A percentile compares a stretch with the other conserved stretches of the same genome.
Evolutionary conservation across 2,888 invertebrate genomes (phyloP).

Genomic region (Scaptomyza tumidula): DNA sequence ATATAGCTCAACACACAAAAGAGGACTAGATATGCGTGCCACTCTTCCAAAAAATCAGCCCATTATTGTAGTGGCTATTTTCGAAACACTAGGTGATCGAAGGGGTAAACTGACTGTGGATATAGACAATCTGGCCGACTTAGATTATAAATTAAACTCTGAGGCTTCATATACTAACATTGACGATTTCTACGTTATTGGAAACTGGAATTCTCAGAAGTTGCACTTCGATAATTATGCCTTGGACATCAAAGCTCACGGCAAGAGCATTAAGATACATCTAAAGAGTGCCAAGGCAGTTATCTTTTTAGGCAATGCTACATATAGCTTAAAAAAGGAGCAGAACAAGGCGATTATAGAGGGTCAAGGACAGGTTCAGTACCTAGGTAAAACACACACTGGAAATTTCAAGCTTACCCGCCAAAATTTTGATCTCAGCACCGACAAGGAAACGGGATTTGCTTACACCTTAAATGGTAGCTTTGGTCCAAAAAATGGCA

Average conservation of each 20-base stretch:
- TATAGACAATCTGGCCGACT: constrained; percentile 86
- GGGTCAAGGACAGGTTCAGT: constrained; percentile 90
- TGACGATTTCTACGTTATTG: constrained; percentile 88
- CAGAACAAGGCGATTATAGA: constrained; percentile 90
- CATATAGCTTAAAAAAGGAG: constrained; percentile 89
- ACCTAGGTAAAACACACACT: constrained; percentile 88
- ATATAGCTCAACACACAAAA: constrained; percentile 85
- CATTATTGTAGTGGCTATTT: constrained; percentile 77
- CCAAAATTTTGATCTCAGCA: constrained; percentile 86
- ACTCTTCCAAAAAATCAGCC: constrained; percentile 85
- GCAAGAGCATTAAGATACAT: constrained; percentile 87
- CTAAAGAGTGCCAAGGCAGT: constrained; percentile 87
- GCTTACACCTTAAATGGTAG: constrained; percentile 88
- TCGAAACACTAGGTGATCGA: constrained; percentile 85
- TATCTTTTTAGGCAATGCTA: constrained; percentile 89
- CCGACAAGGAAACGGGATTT: constrained; percentile 88
- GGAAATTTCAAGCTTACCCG: constrained; percentile 91
- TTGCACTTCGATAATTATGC: constrained; percentile 88
- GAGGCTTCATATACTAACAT: constrained; percentile 87
- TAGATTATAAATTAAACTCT: constrained; percentile 86
- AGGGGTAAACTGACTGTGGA: constrained; percentile 87
- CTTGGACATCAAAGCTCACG: constrained; percentile 87
- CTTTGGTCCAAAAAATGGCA: constrained; percentile 89
- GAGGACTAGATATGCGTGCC: constrained; percentile 86
- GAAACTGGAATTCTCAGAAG: constrained; percentile 87